phyloP scores from a whole-genome alignment of 2,797 vertebrate species.

The Molossus alvarezi region DNA sequence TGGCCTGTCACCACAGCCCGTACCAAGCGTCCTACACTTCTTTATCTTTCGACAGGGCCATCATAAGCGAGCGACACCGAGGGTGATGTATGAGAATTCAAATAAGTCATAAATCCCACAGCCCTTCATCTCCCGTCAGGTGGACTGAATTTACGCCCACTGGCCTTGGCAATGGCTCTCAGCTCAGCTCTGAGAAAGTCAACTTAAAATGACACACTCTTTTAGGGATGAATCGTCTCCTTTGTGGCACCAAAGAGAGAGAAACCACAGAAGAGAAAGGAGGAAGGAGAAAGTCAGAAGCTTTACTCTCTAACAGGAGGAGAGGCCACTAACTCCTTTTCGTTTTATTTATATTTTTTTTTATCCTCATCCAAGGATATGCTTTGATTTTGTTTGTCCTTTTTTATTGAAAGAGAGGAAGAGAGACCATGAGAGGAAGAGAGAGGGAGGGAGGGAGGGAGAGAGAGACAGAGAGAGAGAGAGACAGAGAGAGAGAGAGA shows the following conservation, averaged over 20 bases:
- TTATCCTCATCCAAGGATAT: neutral
- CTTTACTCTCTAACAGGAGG: neutral
- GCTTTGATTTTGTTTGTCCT: neutral
- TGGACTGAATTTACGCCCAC: constrained; percentile 89
- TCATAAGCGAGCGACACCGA: constrained; percentile 91
- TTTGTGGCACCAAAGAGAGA: constrained; percentile 42
- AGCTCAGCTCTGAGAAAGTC: constrained; percentile 85
- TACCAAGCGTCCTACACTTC: constrained; percentile 90
- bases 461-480: neutral
- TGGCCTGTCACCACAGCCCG: constrained; percentile 91
- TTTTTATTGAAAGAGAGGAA: neutral
- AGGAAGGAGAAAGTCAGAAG: neutral
- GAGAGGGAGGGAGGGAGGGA: neutral
- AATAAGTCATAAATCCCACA: constrained; percentile 91
- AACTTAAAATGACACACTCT: constrained; percentile 87
- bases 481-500: neutral
- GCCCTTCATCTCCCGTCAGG: constrained; percentile 90
- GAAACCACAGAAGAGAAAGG: neutral
- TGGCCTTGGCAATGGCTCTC: constrained; percentile 86
- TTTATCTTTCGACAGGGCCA: constrained; percentile 94
- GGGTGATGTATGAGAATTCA: constrained; percentile 92
- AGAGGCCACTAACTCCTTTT: neutral
- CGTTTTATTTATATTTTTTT: neutral
- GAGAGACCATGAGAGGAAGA: too few relatives aligned
- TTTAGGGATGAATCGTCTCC: constrained; percentile 79